Conservation (phyloP, 2,888 invertebrate genomes). For the Heliconius cydno region DNA sequence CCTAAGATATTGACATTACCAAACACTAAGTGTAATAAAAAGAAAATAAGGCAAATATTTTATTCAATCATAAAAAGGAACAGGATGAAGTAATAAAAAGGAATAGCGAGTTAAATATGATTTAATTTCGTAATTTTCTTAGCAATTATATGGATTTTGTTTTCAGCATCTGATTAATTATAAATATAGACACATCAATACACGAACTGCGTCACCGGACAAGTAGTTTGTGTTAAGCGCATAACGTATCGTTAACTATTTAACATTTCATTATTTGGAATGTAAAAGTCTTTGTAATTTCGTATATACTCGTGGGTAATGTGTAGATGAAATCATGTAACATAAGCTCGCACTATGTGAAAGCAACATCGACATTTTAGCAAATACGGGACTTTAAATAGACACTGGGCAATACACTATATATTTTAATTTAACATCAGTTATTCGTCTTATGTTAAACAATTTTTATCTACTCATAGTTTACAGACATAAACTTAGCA, state of each 20-base stretch:
- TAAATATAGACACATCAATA: constrained; percentile 74
- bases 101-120: constrained; percentile 80
- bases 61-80: neutral
- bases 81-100: constrained; percentile 50
- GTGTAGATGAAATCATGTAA: constrained; percentile 56
- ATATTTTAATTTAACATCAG: constrained; percentile 53
- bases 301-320: constrained; percentile 49
- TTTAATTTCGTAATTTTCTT: constrained; percentile 83
- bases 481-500: constrained; percentile 75
- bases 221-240: constrained; percentile 76
- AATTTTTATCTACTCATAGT: constrained; percentile 70
- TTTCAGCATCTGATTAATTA: constrained; percentile 80
- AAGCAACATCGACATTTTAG: constrained; percentile 54
- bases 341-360: constrained; percentile 58
- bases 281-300: constrained; percentile 68
- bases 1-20: neutral
- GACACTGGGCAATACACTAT: constrained; percentile 58
- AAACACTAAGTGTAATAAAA: neutral
- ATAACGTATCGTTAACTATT: constrained; percentile 65
- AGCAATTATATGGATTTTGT: constrained; percentile 80
- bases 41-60: neutral
- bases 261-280: constrained; percentile 70
- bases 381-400: constrained; percentile 54
- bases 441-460: constrained; percentile 68
- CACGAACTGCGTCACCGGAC: constrained; percentile 70